Percentiles rank a stretch among this genome's conserved stretches.
Conservation (phyloP, 2,113 vertebrate genomes). For the Petromus typicus region DNA sequence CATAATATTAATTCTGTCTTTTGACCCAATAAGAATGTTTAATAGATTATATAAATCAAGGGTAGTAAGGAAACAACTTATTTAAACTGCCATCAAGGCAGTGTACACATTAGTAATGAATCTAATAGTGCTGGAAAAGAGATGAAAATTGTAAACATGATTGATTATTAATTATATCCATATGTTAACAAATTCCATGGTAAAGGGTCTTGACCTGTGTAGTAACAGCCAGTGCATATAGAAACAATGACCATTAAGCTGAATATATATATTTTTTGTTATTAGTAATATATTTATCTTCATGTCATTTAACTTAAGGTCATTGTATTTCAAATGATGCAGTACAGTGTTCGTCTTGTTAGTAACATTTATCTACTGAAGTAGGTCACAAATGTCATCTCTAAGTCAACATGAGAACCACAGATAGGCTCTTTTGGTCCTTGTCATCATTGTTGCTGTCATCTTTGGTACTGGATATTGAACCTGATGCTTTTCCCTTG, state of each 20-base stretch:
- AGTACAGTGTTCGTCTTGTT: not conserved
- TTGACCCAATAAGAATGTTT: slow-evolving; percentile 47
- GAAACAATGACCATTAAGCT: not conserved
- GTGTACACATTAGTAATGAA: not conserved
- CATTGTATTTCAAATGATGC: slow-evolving; percentile 29
- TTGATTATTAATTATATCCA: slow-evolving; percentile 38
- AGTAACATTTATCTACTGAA: not conserved
- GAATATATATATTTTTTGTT: not conserved
- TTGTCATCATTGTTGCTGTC: not conserved
- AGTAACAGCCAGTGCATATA: not conserved
- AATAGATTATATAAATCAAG: slow-evolving; percentile 59
- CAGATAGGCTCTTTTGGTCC: not conserved
- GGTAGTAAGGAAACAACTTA: slow-evolving; percentile 31
- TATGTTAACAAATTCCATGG: not conserved
- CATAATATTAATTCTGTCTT: slow-evolving; percentile 56
- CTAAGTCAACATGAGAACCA: not conserved
- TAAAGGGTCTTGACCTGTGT: not conserved
- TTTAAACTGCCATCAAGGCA: slow-evolving; percentile 40
- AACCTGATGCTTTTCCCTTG: not conserved
- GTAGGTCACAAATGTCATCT: not conserved
- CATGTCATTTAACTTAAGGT: not conserved
- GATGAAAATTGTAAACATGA: not conserved
- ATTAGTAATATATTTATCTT: slow-evolving; percentile 1
- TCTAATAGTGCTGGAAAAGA: not conserved
- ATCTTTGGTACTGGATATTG: not conserved